These are phyloP conservation scores for Bilobella aurantiaca DNA, from an alignment of 1,140 invertebrate genomes.

Conservation along the genomic window DNA sequence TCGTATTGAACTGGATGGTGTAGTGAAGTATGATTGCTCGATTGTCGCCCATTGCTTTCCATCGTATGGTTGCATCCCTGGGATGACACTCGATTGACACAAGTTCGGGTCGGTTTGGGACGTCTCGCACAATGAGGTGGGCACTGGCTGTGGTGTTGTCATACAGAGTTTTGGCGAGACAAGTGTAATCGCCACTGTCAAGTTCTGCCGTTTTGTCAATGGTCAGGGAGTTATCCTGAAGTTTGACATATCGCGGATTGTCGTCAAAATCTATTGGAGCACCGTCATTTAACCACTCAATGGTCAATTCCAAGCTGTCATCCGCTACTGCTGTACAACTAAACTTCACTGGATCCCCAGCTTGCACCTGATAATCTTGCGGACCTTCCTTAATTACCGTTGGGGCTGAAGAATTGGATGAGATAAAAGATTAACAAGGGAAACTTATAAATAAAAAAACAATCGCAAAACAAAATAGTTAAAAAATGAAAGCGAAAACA, in stretches of 20 bases:
- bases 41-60: constrained; percentile 84
- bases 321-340: constrained; percentile 84
- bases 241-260: constrained; percentile 68
- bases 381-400: constrained; percentile 59
- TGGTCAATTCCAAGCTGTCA: constrained; percentile 61
- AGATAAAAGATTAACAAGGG: too few species aligned
- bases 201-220: constrained; percentile 88
- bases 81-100: constrained; percentile 54
- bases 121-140: constrained; percentile 87
- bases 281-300: constrained; percentile 79
- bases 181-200: constrained; percentile 91
- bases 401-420: constrained; percentile 1
- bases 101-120: constrained; percentile 76
- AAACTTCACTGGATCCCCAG: constrained; percentile 79
- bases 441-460: too few species aligned
- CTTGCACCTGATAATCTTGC: constrained; percentile 79
- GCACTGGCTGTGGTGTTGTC: constrained; percentile 74
- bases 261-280: constrained; percentile 75
- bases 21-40: constrained; percentile 85
- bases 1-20: constrained; percentile 87
- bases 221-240: constrained; percentile 81
- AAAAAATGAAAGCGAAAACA: too few species aligned
- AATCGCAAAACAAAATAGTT: too few species aligned
- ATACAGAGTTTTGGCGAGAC: constrained; percentile 79
- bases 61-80: constrained; percentile 61